Percentiles rank a stretch among this genome's conserved stretches.
These are phyloP conservation scores for Eclectus roratus DNA, from an alignment of 2,113 vertebrate species.

Conservation along the genomic window DNA sequence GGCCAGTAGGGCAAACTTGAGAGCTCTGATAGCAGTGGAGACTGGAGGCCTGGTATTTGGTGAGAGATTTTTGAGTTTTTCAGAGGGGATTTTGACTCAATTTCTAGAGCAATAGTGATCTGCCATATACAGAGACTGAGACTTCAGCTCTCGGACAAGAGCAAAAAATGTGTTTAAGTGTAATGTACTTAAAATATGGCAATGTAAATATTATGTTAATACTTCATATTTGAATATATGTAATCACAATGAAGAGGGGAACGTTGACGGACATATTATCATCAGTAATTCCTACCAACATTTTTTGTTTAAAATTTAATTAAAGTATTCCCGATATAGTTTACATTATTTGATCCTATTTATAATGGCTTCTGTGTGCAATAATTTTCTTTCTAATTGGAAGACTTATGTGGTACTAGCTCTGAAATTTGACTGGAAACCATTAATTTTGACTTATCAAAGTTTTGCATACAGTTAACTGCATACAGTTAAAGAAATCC, in stretches of 20 bases:
- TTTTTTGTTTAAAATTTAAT: slow-evolving; percentile 41
- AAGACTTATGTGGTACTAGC: not conserved
- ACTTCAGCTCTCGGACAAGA: not conserved
- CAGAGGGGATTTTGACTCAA: not conserved
- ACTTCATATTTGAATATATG: not conserved
- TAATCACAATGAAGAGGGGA: not conserved
- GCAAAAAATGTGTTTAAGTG: not conserved
- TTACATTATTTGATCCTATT: slow-evolving; percentile 33
- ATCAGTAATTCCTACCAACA: slow-evolving; percentile 1
- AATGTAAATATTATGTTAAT: slow-evolving; percentile 21
- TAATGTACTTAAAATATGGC: not conserved
- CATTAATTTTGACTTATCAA: slow-evolving; percentile 38
- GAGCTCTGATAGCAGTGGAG: not conserved
- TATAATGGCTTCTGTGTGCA: slow-evolving; percentile 33
- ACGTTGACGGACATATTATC: not conserved
- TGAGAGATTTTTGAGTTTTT: not conserved
- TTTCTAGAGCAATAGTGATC: not conserved
- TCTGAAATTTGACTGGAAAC: slow-evolving; percentile 45
- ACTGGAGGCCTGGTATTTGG: not conserved
- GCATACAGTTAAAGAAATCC: not conserved
- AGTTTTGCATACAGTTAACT: not conserved
- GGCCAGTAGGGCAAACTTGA: not conserved
- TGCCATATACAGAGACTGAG: not conserved
- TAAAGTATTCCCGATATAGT: slow-evolving; percentile 20
- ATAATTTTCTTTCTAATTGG: slow-evolving; percentile 55